Conservation (phyloP, 2,797 vertebrate species). For the Clarias laeviceps region DNA sequence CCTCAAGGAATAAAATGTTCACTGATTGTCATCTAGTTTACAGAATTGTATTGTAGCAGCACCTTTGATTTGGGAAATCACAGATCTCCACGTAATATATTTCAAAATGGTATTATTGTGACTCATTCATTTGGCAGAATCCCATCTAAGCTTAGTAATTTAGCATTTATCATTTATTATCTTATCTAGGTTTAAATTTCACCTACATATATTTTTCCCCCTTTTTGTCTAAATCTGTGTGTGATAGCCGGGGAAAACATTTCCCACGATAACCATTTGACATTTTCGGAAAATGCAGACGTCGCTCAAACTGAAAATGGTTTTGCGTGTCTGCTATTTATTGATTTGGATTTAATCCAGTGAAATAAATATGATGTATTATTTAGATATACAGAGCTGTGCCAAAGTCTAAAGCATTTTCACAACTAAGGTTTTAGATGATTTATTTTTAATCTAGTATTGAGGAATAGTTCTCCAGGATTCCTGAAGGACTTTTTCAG, state of each 20-base stretch:
- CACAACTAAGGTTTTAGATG: no score
- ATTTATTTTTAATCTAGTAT: no score
- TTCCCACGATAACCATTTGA: background rate
- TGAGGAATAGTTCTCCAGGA: no score
- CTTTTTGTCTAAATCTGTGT: background rate
- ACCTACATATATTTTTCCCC: background rate
- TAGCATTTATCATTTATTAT: background rate
- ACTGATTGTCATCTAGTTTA: background rate
- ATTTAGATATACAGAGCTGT: background rate
- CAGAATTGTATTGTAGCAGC: background rate
- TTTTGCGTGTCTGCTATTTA: background rate
- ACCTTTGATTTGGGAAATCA: background rate
- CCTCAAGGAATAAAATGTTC: background rate
- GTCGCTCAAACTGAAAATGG: background rate
- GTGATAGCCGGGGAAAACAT: background rate
- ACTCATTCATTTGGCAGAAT: background rate
- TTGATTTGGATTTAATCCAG: background rate
- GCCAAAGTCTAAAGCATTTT: no score
- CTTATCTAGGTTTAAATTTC: background rate
- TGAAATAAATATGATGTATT: background rate
- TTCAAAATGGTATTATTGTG: background rate
- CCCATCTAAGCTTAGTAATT: background rate
- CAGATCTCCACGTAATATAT: background rate
- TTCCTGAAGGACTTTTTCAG: no score
- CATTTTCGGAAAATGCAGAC: background rate